Evolutionary conservation across 2,888 invertebrate genomes (phyloP).

Genomic region (Mantis religiosa): DNA sequence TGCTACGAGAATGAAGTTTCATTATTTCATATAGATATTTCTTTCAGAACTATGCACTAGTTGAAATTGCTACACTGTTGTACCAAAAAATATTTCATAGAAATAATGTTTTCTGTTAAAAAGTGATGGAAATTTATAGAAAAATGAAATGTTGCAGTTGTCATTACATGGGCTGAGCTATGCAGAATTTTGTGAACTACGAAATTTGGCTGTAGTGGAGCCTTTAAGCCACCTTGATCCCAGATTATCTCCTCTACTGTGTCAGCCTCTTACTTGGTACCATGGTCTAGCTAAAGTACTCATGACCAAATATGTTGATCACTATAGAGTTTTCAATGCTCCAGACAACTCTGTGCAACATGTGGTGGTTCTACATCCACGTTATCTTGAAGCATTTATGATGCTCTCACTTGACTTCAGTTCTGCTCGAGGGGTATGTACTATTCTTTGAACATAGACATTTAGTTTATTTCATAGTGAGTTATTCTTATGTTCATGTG

Average conservation of each 20-base stretch:
- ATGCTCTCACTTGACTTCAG: constrained; percentile 59
- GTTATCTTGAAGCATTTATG: constrained; percentile 61
- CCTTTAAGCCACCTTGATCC: constrained; percentile 56
- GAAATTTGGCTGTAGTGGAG: constrained; percentile 55
- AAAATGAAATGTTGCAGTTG: background rate
- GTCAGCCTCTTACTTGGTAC: constrained; percentile 62
- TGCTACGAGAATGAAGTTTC: background rate
- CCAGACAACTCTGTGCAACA: constrained; percentile 57
- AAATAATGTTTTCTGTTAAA: background rate
- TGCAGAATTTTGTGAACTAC: constrained; percentile 60
- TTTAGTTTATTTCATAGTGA: no score
- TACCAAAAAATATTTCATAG: background rate
- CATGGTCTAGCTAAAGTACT: constrained; percentile 58
- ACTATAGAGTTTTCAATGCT: constrained; percentile 55
- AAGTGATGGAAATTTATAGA: background rate
- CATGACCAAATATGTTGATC: constrained; percentile 55
- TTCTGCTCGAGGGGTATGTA: constrained; percentile 53
- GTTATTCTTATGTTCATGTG: no score
- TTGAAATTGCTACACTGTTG: background rate
- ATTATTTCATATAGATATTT: background rate
- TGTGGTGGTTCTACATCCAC: constrained; percentile 59
- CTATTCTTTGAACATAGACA: background rate
- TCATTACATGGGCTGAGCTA: constrained; percentile 47
- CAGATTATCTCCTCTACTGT: constrained; percentile 54
- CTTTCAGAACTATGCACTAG: background rate